Evolutionary conservation across 2,797 vertebrate species (phyloP).

Genomic region (Brotogeris chrysoptera): DNA sequence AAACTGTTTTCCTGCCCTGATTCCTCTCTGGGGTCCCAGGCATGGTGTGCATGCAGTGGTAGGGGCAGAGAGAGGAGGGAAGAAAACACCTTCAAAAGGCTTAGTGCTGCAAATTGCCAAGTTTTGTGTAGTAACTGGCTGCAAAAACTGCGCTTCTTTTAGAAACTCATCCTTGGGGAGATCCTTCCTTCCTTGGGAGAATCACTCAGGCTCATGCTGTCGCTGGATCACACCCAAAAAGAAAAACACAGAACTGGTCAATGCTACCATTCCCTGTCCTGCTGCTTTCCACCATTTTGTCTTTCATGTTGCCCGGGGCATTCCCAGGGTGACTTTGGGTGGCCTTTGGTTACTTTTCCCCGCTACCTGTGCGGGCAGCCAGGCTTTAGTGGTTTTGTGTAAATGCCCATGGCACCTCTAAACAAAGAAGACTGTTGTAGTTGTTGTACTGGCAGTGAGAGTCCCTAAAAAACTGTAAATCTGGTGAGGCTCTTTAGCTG

Average conservation of each 20-base stretch:
- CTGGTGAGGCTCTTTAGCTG: not conserved
- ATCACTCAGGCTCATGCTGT: not conserved
- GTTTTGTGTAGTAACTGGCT: not conserved
- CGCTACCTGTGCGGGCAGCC: not conserved
- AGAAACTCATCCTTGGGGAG: not conserved
- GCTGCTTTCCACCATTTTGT: not conserved
- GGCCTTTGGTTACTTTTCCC: not conserved
- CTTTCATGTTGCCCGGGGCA: not conserved
- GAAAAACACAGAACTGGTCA: not conserved
- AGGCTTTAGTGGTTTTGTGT: not conserved
- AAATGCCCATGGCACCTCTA: not conserved
- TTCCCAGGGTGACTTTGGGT: not conserved
- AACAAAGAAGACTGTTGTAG: not conserved
- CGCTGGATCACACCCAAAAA: not conserved
- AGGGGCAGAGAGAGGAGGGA: not conserved
- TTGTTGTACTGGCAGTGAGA: not conserved
- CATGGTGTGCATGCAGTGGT: not conserved
- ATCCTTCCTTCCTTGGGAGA: not conserved
- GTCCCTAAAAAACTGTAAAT: not conserved
- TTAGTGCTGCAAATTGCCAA: not conserved
- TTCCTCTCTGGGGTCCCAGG: slow-evolving; percentile 4
- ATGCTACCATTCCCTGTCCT: not conserved
- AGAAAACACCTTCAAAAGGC: not conserved
- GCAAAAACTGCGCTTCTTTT: not conserved
- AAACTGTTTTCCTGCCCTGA: slow-evolving; percentile 27